These are phyloP conservation scores for Corythornis madagascariensis DNA, from an alignment of 2,113 vertebrate species.

Conservation along the genomic window DNA sequence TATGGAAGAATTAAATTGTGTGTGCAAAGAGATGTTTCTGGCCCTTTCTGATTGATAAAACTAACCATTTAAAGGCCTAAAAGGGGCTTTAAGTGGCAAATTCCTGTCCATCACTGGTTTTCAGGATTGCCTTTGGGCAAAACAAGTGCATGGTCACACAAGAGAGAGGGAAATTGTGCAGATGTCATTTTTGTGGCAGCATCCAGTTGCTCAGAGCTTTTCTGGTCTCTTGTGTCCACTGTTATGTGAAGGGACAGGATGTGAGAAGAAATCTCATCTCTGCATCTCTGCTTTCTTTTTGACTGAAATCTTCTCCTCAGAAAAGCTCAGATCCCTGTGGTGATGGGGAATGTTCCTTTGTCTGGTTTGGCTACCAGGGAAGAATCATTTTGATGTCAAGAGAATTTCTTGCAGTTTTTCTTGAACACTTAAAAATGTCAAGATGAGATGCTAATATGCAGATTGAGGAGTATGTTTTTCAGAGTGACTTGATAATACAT, in stretches of 20 bases:
- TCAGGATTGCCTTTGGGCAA: not conserved
- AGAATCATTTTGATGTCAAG: not conserved
- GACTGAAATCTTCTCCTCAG: not conserved
- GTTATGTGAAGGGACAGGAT: not conserved
- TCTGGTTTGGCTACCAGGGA: not conserved
- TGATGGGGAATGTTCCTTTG: not conserved
- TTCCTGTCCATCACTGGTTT: not conserved
- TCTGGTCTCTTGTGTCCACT: not conserved
- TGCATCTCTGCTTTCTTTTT: not conserved
- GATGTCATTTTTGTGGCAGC: not conserved
- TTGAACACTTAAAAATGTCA: not conserved
- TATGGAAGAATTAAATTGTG: not conserved
- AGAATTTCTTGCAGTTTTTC: not conserved
- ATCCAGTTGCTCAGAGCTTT: not conserved
- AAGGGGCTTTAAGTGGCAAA: not conserved
- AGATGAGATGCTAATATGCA: not conserved
- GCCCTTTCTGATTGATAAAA: not conserved
- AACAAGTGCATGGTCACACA: not conserved
- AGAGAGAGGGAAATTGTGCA: not conserved
- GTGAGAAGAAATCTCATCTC: not conserved
- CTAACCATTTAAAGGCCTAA: conserved; percentile 1
- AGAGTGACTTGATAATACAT: not conserved
- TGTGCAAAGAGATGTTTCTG: not conserved
- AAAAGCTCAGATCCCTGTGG: not conserved
- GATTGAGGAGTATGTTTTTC: not conserved